These are phyloP conservation scores for Shinisaurus crocodilurus DNA, from an alignment of 2,113 vertebrate species.

Conservation along the genomic window DNA sequence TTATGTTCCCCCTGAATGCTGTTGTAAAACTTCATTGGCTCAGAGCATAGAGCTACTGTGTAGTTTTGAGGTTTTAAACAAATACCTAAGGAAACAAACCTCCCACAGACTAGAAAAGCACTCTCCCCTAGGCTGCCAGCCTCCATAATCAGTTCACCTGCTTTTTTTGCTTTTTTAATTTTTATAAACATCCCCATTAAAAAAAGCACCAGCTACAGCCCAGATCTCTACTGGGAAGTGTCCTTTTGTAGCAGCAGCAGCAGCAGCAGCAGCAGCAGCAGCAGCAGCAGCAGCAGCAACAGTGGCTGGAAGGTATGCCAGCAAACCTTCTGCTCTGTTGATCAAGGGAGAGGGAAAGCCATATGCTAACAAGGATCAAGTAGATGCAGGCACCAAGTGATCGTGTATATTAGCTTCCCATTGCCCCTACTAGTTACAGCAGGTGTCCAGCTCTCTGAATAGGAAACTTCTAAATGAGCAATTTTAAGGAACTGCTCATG, in stretches of 20 bases:
- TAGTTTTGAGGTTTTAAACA: background rate
- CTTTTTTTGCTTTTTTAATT: background rate
- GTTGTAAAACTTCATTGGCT: background rate
- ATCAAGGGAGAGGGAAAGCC: background rate
- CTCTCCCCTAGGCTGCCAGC: no score
- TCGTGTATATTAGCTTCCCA: background rate
- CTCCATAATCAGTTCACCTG: background rate
- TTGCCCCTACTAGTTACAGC: background rate
- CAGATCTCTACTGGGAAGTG: background rate
- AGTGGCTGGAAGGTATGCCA: background rate
- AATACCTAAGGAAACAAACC: background rate
- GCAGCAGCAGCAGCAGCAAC: background rate
- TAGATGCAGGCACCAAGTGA: background rate
- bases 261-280: background rate
- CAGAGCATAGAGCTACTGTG: no score
- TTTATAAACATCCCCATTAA: background rate
- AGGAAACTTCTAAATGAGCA: background rate
- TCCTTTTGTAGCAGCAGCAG: background rate
- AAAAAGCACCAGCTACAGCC: background rate
- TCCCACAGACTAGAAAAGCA: no score
- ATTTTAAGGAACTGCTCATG: background rate
- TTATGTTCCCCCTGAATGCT: background rate
- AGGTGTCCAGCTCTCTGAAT: background rate
- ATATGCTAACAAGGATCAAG: background rate
- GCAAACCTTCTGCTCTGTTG: background rate